Percentiles rank a stretch among this genome's conserved stretches.
Evolutionary conservation across 2,797 vertebrate species (phyloP).

Genomic region (Danionella dracula): DNA sequence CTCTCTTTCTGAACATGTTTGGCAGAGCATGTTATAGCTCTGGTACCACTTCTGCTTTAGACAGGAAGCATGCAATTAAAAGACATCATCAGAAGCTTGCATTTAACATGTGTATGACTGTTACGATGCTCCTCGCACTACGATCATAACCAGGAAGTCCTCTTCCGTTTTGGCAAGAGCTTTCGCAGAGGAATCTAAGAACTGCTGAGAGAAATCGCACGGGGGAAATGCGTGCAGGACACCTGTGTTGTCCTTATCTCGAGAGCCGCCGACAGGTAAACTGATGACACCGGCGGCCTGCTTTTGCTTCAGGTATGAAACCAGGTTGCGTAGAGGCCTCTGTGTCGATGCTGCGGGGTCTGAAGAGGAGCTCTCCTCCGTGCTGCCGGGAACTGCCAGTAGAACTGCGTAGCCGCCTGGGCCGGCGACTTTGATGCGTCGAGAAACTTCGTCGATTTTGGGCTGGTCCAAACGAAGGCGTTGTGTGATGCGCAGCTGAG

Average conservation of each 20-base stretch:
- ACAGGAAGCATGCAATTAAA: slow-evolving; percentile 79
- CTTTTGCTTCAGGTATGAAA: slow-evolving; percentile 99
- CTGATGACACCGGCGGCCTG: slow-evolving; percentile 99
- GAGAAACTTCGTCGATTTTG: slow-evolving; percentile 95
- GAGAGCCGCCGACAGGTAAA: slow-evolving; percentile 93
- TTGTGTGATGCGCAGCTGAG: slow-evolving; percentile 96
- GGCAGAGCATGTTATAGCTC: slow-evolving; percentile 67
- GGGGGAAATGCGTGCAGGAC: slow-evolving; percentile 98
- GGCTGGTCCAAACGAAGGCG: slow-evolving; percentile 97
- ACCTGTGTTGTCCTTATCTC: slow-evolving; percentile 98
- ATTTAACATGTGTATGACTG: slow-evolving; percentile 58
- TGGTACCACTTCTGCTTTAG: slow-evolving; percentile 83
- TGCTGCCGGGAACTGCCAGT: slow-evolving; percentile 85
- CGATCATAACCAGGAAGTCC: slow-evolving; percentile 99
- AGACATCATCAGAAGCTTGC: slow-evolving; percentile 48
- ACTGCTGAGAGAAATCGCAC: slow-evolving; percentile 99
- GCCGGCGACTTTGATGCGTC: slow-evolving; percentile 96
- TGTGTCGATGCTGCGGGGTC: slow-evolving; percentile 86
- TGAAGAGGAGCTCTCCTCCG: slow-evolving; percentile 69
- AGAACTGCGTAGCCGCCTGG: slow-evolving; percentile 91
- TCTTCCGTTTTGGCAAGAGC: slow-evolving; percentile 98
- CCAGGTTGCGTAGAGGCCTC: slow-evolving; percentile 96
- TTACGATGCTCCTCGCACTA: slow-evolving; percentile 97
- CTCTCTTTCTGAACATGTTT: slow-evolving; percentile 48
- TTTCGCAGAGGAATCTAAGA: slow-evolving; percentile 98